Evolutionary conservation across 2,888 invertebrate genomes (phyloP).

Genomic region (Euproctis similis): DNA sequence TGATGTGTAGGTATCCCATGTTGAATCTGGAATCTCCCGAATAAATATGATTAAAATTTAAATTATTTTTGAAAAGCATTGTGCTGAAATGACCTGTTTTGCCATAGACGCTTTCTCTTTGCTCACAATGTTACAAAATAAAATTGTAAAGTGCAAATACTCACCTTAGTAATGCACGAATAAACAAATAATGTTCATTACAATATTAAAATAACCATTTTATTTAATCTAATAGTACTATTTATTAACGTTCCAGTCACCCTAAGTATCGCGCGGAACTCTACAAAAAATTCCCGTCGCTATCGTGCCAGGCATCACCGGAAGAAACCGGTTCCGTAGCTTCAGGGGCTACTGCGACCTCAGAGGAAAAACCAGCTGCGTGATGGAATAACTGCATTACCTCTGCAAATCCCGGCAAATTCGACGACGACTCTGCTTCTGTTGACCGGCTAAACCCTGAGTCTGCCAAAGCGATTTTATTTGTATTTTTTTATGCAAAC

Average conservation of each 20-base stretch:
- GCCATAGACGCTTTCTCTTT: too few relatives aligned
- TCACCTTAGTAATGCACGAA: too few relatives aligned
- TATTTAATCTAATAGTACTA: too few relatives aligned
- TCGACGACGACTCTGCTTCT: conserved; percentile 18
- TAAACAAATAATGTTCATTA: too few relatives aligned
- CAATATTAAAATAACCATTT: too few relatives aligned
- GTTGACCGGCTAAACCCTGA: conserved; percentile 43
- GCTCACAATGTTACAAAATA: too few relatives aligned
- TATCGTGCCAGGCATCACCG: conserved; percentile 78
- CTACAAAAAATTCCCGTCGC: conserved; percentile 84
- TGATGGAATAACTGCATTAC: too few relatives aligned
- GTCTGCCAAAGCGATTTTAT: conserved; percentile 59
- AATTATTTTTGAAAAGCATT: not conserved
- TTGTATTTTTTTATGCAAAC: conserved; percentile 68
- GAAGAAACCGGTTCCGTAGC: conserved; percentile 80
- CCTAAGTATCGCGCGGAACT: conserved; percentile 87
- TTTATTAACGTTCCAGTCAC: conserved; percentile 79
- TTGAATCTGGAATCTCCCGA: not conserved
- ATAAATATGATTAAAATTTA: not conserved
- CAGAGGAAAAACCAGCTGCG: conserved; percentile 80
- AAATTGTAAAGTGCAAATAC: too few relatives aligned
- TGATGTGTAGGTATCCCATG: too few relatives aligned
- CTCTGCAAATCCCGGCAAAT: conserved; percentile 5
- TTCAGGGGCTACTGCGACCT: conserved; percentile 81
- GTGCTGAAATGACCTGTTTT: not conserved